Percentiles rank a stretch among this genome's conserved stretches.
Conservation (phyloP, 1,140 invertebrate species). For the Hyposmocoma kahamanoa region DNA sequence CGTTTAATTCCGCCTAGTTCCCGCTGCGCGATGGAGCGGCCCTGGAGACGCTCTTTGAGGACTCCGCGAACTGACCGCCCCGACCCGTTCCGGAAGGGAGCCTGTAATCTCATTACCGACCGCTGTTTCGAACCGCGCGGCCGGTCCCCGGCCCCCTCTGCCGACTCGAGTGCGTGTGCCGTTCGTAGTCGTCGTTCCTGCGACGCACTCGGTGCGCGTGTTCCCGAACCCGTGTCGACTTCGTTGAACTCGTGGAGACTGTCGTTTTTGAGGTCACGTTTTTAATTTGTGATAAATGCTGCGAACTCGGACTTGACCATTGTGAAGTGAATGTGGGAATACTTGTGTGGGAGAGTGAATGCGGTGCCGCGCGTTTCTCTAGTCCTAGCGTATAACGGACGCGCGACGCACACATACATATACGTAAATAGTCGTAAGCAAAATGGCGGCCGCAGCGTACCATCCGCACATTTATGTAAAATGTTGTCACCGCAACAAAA, state of each 20-base stretch:
- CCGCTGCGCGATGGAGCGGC: not conserved
- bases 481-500: no score
- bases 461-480: constrained; percentile 20
- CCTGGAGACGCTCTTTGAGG: not conserved
- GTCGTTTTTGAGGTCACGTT: constrained; percentile 2
- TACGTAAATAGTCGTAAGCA: constrained; percentile 53
- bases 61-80: no score
- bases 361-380: constrained; percentile 39
- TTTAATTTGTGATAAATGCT: not conserved
- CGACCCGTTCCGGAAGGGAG: no score
- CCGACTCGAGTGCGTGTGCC: not conserved
- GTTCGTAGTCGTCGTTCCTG: not conserved
- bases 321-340: constrained; percentile 2
- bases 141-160: not conserved
- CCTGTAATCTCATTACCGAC: no score
- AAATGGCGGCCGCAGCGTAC: constrained; percentile 31
- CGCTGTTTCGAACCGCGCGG: not conserved
- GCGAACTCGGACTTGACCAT: not conserved
- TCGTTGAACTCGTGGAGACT: not conserved
- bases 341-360: constrained; percentile 1
- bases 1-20: constrained; percentile 22
- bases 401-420: constrained; percentile 43
- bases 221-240: not conserved
- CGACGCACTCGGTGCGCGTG: not conserved
- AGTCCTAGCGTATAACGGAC: constrained; percentile 46